A percentile compares a stretch with the other conserved stretches of the same genome.
Evolutionary conservation across 2,888 invertebrate species (phyloP).

Genomic region (Drosophila putrida): DNA sequence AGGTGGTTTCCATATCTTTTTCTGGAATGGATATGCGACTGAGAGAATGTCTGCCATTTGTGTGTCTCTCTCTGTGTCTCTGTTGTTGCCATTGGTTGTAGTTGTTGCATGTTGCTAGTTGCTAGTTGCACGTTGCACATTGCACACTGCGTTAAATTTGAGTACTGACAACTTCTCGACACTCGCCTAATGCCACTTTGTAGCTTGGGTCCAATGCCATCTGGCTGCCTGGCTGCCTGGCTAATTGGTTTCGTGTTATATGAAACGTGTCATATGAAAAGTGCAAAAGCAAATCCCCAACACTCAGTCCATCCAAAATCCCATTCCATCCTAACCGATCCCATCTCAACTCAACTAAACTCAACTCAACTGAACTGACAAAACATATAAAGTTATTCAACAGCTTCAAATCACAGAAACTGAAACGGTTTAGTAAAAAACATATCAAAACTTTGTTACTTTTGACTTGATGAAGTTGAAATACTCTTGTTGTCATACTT

Average conservation of each 20-base stretch:
- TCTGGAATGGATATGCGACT: constrained; percentile 25
- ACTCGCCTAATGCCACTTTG: constrained; percentile 29
- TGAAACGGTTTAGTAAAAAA: constrained; percentile 9
- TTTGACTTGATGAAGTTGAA: neutral
- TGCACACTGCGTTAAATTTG: constrained; percentile 63
- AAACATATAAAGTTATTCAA: constrained; percentile 29
- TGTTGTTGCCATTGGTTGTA: constrained; percentile 18
- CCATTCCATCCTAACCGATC: neutral
- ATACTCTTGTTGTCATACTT: constrained; percentile 2
- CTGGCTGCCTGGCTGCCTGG: constrained; percentile 46
- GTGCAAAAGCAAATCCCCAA: constrained; percentile 14
- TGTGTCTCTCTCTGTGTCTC: neutral
- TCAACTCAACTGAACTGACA: constrained; percentile 28
- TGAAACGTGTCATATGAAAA: constrained; percentile 46
- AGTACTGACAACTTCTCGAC: constrained; percentile 62
- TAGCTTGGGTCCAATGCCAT: constrained; percentile 12
- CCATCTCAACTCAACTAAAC: constrained; percentile 4
- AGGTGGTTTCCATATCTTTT: constrained; percentile 24
- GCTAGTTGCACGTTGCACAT: constrained; percentile 52
- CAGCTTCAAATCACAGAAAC: constrained; percentile 33
- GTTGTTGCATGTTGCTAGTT: constrained; percentile 28
- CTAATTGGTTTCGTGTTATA: constrained; percentile 63
- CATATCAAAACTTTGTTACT: neutral
- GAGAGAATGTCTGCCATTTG: constrained; percentile 46
- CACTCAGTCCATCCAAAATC: neutral